A percentile compares a stretch with the other conserved stretches of the same genome.
Conservation (phyloP, 2,113 vertebrate genomes). For the Arenaria interpres region DNA sequence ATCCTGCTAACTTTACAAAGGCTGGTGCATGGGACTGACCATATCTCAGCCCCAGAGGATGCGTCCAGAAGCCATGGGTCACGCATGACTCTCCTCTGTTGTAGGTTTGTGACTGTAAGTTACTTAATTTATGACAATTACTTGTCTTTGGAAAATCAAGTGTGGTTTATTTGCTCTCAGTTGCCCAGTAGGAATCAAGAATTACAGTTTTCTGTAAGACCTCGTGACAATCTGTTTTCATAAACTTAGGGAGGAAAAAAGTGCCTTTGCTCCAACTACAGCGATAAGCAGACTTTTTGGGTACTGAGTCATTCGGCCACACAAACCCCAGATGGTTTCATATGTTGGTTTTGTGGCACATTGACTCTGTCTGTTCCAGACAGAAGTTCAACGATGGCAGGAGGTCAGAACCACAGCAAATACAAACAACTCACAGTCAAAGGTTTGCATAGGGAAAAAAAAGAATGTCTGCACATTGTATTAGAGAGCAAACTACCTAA, state of each 20-base stretch:
- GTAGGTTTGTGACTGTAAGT: background rate
- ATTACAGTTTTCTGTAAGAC: background rate
- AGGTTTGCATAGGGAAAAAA: background rate
- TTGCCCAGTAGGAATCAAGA: background rate
- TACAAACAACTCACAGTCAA: background rate
- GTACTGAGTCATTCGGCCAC: background rate
- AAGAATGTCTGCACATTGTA: background rate
- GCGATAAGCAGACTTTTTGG: background rate
- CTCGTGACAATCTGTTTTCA: too few relatives aligned
- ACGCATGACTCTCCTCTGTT: background rate
- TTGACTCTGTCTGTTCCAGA: background rate
- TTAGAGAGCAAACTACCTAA: background rate
- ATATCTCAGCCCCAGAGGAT: background rate
- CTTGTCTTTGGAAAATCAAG: background rate
- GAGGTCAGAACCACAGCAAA: slow-evolving; percentile 15
- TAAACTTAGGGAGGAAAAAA: background rate
- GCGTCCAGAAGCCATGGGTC: background rate
- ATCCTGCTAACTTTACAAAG: background rate
- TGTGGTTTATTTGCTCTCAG: background rate
- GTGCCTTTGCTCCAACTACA: background rate
- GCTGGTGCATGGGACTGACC: background rate
- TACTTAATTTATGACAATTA: background rate
- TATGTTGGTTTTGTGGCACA: background rate
- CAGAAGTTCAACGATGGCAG: background rate
- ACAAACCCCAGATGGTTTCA: background rate